Base-by-base conservation (phyloP, 2,888 invertebrate genomes). In the Nysson spinosus region DNA sequence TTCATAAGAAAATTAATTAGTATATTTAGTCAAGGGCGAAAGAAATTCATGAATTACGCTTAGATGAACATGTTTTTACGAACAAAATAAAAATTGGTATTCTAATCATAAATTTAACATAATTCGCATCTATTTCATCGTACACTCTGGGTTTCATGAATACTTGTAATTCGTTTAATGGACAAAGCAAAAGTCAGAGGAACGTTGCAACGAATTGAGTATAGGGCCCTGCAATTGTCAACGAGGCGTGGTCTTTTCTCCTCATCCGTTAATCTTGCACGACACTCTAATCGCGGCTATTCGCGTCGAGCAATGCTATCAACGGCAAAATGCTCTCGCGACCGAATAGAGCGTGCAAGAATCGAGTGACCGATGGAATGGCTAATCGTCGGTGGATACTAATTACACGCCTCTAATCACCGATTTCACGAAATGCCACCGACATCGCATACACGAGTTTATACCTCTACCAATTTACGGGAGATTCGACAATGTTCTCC, bases 351-450 rank as follows among this genome's bases (percentile, higher is more conserved):
- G 2, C 39, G n/a, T 12, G 50, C 44, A 57, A 65, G 62, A 69
- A 49, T 54, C 37, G 26, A 44, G 47, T 63, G 75, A 69, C 69
- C 62, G 60, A 76, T 61, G 55, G 75, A 75, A 64, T 57, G 66
- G 62, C 71, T 72, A 71, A 78, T 78, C 67, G 61, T 65, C 64
- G 66, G 14, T 49, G 61, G 50, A 65, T 76, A 68, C 69, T 76
- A 71, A 78, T 76, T 71, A 73, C 49, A 54, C 58, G 42, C 52
- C 60, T 50, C 63, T 64, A 66, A 75, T 62, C 73, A 62, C 69
- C 62, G 57, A 66, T 69, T 63, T 49, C 68, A 57, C 54, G 56
- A 17, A 55, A 58, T 63, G 51, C 14, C 51, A 22, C 39, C 42
- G 30, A 24, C 14, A 7, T 3, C 11, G 28, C 9, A 14, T 19